Conservation (phyloP, 1,140 invertebrate genomes). For the Drosophila grimshawi region DNA sequence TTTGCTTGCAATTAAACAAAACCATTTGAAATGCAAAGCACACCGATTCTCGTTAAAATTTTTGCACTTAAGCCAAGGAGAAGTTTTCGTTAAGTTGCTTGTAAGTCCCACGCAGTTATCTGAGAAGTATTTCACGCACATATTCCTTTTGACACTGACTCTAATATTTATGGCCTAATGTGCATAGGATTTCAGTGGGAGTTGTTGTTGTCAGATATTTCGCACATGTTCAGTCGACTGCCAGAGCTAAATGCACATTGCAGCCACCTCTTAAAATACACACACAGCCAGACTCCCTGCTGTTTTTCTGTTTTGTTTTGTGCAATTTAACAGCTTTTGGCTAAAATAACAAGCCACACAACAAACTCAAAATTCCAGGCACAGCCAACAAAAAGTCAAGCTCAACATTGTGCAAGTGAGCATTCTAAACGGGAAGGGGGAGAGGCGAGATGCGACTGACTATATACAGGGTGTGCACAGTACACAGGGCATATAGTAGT, state of each 20-base stretch:
- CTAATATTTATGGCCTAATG: slow-evolving; percentile 65
- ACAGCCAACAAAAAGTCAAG: slow-evolving; percentile 72
- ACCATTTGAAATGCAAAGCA: no score
- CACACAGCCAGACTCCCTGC: slow-evolving; percentile 8
- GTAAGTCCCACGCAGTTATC: slow-evolving; percentile 1
- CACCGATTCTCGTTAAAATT: neutral
- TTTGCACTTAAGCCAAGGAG: neutral
- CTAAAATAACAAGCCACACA: slow-evolving; percentile 75
- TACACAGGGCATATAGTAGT: neutral
- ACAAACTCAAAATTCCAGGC: slow-evolving; percentile 54
- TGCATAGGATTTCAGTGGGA: neutral
- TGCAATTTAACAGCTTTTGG: slow-evolving; percentile 82
- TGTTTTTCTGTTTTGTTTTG: slow-evolving; percentile 66
- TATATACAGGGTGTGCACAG: slow-evolving; percentile 6
- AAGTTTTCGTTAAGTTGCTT: slow-evolving; percentile 10
- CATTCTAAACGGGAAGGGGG: slow-evolving; percentile 18
- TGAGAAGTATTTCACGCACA: slow-evolving; percentile 60
- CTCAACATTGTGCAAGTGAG: slow-evolving; percentile 69
- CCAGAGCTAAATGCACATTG: slow-evolving; percentile 41
- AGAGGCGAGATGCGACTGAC: neutral
- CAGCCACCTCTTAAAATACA: slow-evolving; percentile 44
- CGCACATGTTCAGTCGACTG: slow-evolving; percentile 38
- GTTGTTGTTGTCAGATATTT: slow-evolving; percentile 20
- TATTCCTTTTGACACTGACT: slow-evolving; percentile 60
- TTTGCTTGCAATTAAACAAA: no score